Evolutionary conservation across 2,888 invertebrate genomes (phyloP), one percentile per base, ranked within the genome.

Genomic region (Brenthis ino): DNA sequence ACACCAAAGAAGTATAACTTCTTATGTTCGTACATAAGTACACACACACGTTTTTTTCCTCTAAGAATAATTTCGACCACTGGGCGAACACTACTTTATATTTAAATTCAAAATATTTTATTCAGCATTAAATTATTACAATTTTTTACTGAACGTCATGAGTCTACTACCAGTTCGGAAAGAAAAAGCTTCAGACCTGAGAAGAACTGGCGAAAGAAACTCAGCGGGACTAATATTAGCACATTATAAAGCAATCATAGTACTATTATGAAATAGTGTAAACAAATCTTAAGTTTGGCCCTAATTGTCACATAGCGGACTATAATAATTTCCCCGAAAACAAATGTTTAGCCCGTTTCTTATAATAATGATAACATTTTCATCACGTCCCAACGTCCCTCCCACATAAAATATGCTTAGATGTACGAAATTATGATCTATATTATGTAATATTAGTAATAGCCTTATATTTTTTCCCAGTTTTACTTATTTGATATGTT

Each of bases 281-380:
- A 53, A 16, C 16, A 13, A 14, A 16, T 54, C 54, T 60, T 54
- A 51, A 54, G 43, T 33, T 24, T n/a, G 47, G 53, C 53, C 54
- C 66, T 60, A 66, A 66, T 60, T 66, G 66, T 66, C 60, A 66
- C 66, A 60, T 54, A 48, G 58, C 58, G 58, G 47, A 60, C 58
- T 54, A 60, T 48, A 60, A 66, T 66, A 57, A 65, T 57, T 65
- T 51, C 24, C 58, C 58, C 58, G 28, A 66, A 53, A 60, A 66
- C 66, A 66, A 66, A 66, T 66, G 58, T 60, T 66, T 66, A 66
- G 60, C 58, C 55, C 58, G 43, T 60, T 66, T 28, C 58, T 50
- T 60, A 66, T 66, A 55, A 58, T 66, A 66, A 66, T 55, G 60
- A 67, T 67, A 67, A 60, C 66, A 55, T 67, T 67, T 61, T 67